A percentile compares a stretch with the other conserved stretches of the same genome.
Evolutionary conservation across 2,888 invertebrate species (phyloP).

Genomic region (Tortrix viridana): DNA sequence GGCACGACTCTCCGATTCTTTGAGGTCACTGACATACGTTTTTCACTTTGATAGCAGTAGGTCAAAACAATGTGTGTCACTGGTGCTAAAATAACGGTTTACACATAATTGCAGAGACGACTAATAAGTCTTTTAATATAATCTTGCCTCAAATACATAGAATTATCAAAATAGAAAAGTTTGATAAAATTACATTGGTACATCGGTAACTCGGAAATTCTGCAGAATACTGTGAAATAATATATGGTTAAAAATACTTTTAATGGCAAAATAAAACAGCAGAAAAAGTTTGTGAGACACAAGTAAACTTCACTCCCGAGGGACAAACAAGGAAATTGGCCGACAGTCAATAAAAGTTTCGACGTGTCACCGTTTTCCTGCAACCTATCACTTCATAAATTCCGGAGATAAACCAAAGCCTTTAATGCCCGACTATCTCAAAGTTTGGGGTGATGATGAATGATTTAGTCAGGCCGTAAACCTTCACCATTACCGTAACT

Average conservation of each 20-base stretch:
- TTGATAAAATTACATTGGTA: no score
- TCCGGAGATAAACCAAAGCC: constrained; percentile 26
- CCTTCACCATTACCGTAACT: constrained; percentile 54
- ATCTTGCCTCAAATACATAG: no score
- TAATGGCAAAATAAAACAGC: neutral
- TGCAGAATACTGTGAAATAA: no score
- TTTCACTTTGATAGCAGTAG: neutral
- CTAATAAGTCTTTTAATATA: no score
- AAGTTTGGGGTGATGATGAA: constrained; percentile 41
- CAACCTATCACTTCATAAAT: constrained; percentile 27
- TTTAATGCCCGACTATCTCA: constrained; percentile 29
- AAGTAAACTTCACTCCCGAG: neutral
- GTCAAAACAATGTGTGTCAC: neutral
- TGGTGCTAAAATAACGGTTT: no score
- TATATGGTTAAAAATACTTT: no score
- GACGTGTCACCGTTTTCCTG: constrained; percentile 14
- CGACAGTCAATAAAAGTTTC: neutral
- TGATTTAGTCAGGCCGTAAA: constrained; percentile 43
- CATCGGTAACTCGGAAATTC: no score
- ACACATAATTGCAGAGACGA: no score
- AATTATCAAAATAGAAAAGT: no score
- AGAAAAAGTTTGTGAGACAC: neutral
- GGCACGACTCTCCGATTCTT: neutral
- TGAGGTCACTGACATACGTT: constrained; percentile 3
- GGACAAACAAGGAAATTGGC: neutral